Evolutionary conservation across 2,888 invertebrate genomes (phyloP), one percentile per base, ranked within the genome.

Genomic region (Pandemis corylana): DNA sequence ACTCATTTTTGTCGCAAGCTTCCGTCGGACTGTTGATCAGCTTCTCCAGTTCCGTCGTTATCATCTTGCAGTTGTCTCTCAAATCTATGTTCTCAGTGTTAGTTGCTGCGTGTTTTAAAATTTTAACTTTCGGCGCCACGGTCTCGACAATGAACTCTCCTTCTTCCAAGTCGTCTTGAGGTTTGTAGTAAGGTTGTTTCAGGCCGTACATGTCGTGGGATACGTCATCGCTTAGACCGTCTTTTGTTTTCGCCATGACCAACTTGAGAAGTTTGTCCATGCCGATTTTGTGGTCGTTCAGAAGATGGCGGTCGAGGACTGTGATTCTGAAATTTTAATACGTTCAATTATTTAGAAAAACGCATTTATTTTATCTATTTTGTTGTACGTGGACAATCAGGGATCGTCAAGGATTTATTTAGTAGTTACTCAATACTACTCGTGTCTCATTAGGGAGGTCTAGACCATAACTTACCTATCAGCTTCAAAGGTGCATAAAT

Each of bases 201-300:
- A 85, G 78, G 0, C 86, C 87, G 41, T 81, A 87, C 0, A 78
- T 75, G 13, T 79, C 75, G 0, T 78, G 41, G 0, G 77, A 72
- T 0, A 77, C 59, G 4, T 88, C 87, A 4, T 90, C 90, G 0
- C 82, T 77, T 0, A 94, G 80, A 0, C 93, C 89, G 6, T 92
- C 89, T 81, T 86, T 91, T 0, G 94, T 94, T 81, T 94, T 94
- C 0, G 90, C 87, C 87, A 94, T 87, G 0, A 94, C 94, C 0
- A 94, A 82, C 56, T 93, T 90, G 0, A 94, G 83, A 0, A 94
- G 84, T 56, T 85, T 90, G 7, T 93, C 93, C 0, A 94, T 78
- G 0, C 90, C 88, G 0, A 94, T 90, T 78, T 93, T 90, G 79
- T 94, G 94, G 66, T 92, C 83, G 78, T 89, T 92, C 0, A 94